A percentile compares a stretch with the other conserved stretches of the same genome.
phyloP scores from a whole-genome alignment of 2,888 invertebrate species.

The Temnothorax ravouxi region DNA sequence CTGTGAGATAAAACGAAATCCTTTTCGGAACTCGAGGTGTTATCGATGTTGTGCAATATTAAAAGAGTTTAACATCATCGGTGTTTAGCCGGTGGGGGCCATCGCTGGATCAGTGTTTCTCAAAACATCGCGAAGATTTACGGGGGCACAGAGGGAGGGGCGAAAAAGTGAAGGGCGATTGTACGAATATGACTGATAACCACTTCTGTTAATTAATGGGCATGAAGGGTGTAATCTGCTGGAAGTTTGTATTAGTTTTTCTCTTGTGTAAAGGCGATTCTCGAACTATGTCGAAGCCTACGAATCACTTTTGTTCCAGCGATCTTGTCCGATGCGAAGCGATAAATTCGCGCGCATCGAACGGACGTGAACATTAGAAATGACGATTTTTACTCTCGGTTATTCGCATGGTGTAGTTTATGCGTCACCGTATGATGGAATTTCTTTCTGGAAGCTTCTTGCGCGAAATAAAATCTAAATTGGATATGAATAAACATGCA shows the following conservation, averaged over 20 bases:
- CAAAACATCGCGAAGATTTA: conserved; percentile 62
- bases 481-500: neutral
- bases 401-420: conserved; percentile 4
- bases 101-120: conserved; percentile 80
- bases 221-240: neutral
- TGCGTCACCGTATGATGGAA: neutral
- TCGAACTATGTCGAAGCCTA: neutral
- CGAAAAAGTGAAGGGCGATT: neutral
- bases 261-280: neutral
- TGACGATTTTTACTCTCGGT: conserved; percentile 26
- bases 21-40: conserved; percentile 77
- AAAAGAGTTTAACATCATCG: conserved; percentile 76
- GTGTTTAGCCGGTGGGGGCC: conserved; percentile 64
- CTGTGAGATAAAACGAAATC: conserved; percentile 68
- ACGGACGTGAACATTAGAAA: neutral
- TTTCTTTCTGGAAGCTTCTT: neutral
- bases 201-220: neutral
- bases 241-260: conserved; percentile 13
- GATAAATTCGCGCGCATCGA: neutral
- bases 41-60: conserved; percentile 80
- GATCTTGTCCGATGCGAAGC: conserved; percentile 16
- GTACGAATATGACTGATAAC: conserved; percentile 39
- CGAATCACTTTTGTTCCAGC: conserved; percentile 29
- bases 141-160: neutral
- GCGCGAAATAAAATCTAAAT: neutral